These are phyloP conservation scores for Galeruca laticollis DNA, from an alignment of 2,888 invertebrate genomes.

Conservation along the genomic window DNA sequence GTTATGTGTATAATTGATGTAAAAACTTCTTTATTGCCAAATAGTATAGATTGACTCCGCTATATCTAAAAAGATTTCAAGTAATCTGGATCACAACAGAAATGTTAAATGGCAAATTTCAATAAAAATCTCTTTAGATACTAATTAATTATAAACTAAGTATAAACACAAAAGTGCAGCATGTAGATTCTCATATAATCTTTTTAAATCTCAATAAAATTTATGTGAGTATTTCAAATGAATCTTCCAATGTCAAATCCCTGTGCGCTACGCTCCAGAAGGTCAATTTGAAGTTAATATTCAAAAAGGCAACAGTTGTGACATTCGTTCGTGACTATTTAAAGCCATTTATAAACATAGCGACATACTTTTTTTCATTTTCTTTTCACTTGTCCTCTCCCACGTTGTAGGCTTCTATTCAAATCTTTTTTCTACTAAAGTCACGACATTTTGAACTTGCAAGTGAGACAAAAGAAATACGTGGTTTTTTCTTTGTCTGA, in stretches of 20 bases:
- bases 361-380: slow-evolving; percentile 28
- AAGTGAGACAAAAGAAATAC: slow-evolving; percentile 38
- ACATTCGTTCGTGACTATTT: slow-evolving; percentile 26
- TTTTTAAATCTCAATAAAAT: background rate
- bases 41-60: too few species aligned
- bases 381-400: slow-evolving; percentile 26
- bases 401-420: slow-evolving; percentile 33
- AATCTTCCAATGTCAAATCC: background rate
- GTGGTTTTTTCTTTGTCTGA: slow-evolving; percentile 36
- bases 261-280: background rate
- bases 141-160: too few species aligned
- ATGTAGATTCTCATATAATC: background rate
- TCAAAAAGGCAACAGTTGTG: slow-evolving; percentile 7
- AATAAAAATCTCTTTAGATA: too few species aligned
- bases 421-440: slow-evolving; percentile 33
- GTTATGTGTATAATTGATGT: too few species aligned
- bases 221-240: background rate
- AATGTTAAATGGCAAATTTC: too few species aligned
- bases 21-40: too few species aligned
- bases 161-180: too few species aligned
- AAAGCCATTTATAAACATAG: slow-evolving; percentile 30
- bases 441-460: slow-evolving; percentile 34
- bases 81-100: too few species aligned
- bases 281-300: background rate
- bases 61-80: too few species aligned